Evolutionary conservation across 2,888 invertebrate genomes (phyloP), one percentile per base, ranked within the genome.

Genomic region (Vesta saturnalis): DNA sequence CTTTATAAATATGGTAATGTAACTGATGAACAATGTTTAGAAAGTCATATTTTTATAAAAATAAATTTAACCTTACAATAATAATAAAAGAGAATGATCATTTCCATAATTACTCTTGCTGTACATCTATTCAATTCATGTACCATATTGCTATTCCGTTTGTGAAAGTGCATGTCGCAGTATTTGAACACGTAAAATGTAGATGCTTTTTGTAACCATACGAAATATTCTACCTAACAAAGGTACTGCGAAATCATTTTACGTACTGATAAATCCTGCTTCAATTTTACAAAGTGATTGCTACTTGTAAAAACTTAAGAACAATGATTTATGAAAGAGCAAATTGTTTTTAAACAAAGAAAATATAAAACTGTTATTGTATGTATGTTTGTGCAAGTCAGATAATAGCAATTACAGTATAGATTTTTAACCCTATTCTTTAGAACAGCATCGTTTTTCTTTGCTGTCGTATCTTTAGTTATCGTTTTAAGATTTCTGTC

Each of bases 401-500:
- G 52, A 60, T 47, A 30, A 16, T 35, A 30, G 18, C 61, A 61
- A 54, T 55, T 61, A 61, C 2, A 54, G 19, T 16, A 61, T 35
- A 21, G 19, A 30, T 59, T 64, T 55, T 46, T 15, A 52, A 16
- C 14, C 22, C 16, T 65, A 30, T 22, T 49, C 30, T 35, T 46
- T 61, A 15, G 30, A 56, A 18, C 0, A 19, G 15, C 46, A 47
- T 61, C 57, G 47, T 61, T 67, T 67, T 67, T 62, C 61, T 52
- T 67, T 39, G 49, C 67, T 52, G 67, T 52, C 61, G 57, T 49
- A 56, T 61, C 67, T 67, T 61, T 52, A 62, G 61, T 62, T 67
- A 61, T 67, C 58, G 61, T 57, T 67, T 61, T 67, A 35, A 61
- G 61, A 67, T 67, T 67, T 62, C 47, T 57, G 60, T 58, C 52